Percentiles rank a stretch among this genome's conserved stretches.
Evolutionary conservation across 2,113 vertebrate genomes (phyloP).

Genomic region (Tenrec ecaudatus): DNA sequence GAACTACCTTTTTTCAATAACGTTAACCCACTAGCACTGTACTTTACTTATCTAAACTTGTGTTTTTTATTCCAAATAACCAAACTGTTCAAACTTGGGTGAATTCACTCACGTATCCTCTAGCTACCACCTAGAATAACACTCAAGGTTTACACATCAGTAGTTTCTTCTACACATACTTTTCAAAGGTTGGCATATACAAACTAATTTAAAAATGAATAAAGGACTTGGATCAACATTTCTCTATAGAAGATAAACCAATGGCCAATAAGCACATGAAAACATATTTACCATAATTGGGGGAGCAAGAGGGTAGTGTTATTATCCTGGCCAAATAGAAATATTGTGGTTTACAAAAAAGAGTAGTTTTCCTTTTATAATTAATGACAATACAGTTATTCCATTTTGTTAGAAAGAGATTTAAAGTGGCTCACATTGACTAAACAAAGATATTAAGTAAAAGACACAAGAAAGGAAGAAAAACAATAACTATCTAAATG

Average conservation of each 20-base stretch:
- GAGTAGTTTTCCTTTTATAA: neutral
- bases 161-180: neutral
- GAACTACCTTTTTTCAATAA: neutral
- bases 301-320: neutral
- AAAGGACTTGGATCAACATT: neutral
- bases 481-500: neutral
- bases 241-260: neutral
- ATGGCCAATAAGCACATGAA: neutral
- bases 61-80: neutral
- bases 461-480: neutral
- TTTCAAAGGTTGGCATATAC: neutral
- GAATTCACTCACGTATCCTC: neutral
- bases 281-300: neutral
- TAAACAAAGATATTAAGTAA: conserved; percentile 41
- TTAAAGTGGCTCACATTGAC: conserved; percentile 20
- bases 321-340: neutral
- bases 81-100: neutral
- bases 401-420: conserved; percentile 18
- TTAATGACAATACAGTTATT: neutral
- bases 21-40: neutral
- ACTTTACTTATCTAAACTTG: conserved; percentile 2
- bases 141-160: neutral
- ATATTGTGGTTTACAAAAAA: neutral
- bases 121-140: neutral
- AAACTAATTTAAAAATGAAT: neutral